Evolutionary conservation across 2,888 invertebrate genomes (phyloP).

Genomic region (Drosophila dives): DNA sequence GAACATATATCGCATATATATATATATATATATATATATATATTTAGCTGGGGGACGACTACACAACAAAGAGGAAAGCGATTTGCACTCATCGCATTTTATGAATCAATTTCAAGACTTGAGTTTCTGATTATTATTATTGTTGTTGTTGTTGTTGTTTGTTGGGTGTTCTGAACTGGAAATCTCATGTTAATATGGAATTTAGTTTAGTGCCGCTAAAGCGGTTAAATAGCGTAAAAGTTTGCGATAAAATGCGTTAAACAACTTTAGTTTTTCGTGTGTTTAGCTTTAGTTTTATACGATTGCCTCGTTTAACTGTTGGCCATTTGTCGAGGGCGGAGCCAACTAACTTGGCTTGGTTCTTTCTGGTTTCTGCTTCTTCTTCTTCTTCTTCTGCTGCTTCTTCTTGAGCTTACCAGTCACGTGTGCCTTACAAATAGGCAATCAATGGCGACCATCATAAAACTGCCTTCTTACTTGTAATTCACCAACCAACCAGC

Average conservation of each 20-base stretch:
- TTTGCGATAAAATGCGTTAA: slow-evolving; percentile 66
- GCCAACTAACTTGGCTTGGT: neutral
- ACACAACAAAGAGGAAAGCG: slow-evolving; percentile 32
- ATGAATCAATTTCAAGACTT: slow-evolving; percentile 69
- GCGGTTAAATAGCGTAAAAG: slow-evolving; percentile 79
- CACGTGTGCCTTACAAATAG: slow-evolving; percentile 66
- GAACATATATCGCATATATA: slow-evolving; percentile 44
- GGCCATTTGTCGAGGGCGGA: slow-evolving; percentile 20
- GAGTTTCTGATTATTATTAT: neutral
- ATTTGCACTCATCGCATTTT: slow-evolving; percentile 55
- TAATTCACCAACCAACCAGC: slow-evolving; percentile 18
- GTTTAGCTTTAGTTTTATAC: slow-evolving; percentile 66
- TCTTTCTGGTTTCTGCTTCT: neutral
- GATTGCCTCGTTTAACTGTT: slow-evolving; percentile 50
- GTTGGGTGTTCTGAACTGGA: slow-evolving; percentile 12
- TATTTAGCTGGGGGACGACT: slow-evolving; percentile 16
- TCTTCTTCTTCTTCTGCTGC: neutral
- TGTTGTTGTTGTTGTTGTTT: neutral
- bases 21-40: slow-evolving; percentile 54
- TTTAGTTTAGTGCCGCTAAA: slow-evolving; percentile 70
- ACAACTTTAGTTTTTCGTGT: slow-evolving; percentile 38
- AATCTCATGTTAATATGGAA: slow-evolving; percentile 63
- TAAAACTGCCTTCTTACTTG: slow-evolving; percentile 40
- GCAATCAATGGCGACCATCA: slow-evolving; percentile 66
- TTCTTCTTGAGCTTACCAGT: slow-evolving; percentile 31